Evolutionary conservation across 2,113 vertebrate species (phyloP).

Genomic region (Eublepharis macularius): DNA sequence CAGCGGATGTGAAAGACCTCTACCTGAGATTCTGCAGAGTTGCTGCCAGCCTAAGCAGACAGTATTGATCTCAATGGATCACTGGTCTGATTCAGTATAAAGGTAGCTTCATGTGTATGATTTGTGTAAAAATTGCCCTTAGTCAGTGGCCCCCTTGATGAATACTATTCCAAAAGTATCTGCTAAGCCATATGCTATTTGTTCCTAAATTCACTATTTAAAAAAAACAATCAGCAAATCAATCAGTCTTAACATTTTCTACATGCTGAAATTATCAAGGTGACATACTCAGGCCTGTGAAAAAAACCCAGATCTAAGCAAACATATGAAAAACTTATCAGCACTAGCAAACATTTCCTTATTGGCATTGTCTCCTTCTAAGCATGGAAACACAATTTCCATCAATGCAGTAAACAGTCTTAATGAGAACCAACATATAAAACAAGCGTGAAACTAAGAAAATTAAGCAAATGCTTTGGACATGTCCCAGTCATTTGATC

Average conservation of each 20-base stretch:
- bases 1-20: no score
- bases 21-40: background rate
- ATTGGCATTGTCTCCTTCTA: slow-evolving; percentile 36
- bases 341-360: slow-evolving; percentile 62
- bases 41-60: no score
- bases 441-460: background rate
- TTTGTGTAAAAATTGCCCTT: no score
- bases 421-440: no score
- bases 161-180: background rate
- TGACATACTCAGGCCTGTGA: slow-evolving; percentile 31
- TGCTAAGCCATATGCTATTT: background rate
- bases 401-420: background rate
- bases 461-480: background rate
- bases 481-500: no score
- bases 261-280: slow-evolving; percentile 51
- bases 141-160: no score
- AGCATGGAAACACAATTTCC: background rate
- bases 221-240: background rate
- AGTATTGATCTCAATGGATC: no score
- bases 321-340: slow-evolving; percentile 61
- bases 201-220: background rate
- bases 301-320: slow-evolving; percentile 60
- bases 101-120: no score
- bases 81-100: no score
- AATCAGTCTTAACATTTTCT: background rate